A percentile compares a stretch with the other conserved stretches of the same genome.
These are phyloP conservation scores for Venustoraphidia nigricollis DNA, from an alignment of 2,888 invertebrate genomes.

Conservation along the genomic window DNA sequence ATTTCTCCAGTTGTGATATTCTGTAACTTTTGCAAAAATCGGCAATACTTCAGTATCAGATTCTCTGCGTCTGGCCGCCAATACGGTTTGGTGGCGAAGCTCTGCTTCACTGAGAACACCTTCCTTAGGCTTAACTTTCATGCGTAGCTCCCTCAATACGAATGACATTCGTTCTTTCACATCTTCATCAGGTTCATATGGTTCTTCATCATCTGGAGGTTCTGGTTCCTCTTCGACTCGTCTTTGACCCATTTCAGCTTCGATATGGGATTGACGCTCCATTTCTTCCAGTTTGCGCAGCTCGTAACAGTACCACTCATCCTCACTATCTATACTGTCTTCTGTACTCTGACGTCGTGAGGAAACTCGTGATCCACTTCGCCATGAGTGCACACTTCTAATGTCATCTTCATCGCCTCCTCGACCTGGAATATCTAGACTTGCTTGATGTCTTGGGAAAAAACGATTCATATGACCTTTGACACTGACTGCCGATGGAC, in stretches of 20 bases:
- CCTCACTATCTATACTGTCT: slow-evolving; percentile 85
- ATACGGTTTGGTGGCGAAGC: slow-evolving; percentile 23
- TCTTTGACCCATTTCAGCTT: slow-evolving; percentile 42
- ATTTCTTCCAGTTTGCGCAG: slow-evolving; percentile 72
- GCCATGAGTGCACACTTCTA: slow-evolving; percentile 73
- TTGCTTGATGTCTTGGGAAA: slow-evolving; percentile 56
- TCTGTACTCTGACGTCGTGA: slow-evolving; percentile 82
- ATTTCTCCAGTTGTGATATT: slow-evolving; percentile 30
- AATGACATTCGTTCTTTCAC: slow-evolving; percentile 68
- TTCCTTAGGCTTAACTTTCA: slow-evolving; percentile 41
- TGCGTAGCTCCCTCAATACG: slow-evolving; percentile 58
- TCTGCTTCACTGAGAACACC: slow-evolving; percentile 26
- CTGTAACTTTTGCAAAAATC: slow-evolving; percentile 32
- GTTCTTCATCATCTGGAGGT: slow-evolving; percentile 30
- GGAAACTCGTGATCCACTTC: slow-evolving; percentile 72
- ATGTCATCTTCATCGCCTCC: slow-evolving; percentile 70
- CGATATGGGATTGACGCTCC: slow-evolving; percentile 57
- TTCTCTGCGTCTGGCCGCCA: slow-evolving; percentile 23
- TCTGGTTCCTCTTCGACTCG: slow-evolving; percentile 41
- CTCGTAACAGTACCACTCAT: slow-evolving; percentile 87
- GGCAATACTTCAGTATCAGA: slow-evolving; percentile 23
- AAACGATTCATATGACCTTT: slow-evolving; percentile 42
- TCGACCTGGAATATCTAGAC: slow-evolving; percentile 60
- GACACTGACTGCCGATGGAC: slow-evolving; percentile 46
- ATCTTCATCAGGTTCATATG: slow-evolving; percentile 47